phyloP scores from a whole-genome alignment of 2,113 vertebrate species.

The Lasiurus cinereus region DNA sequence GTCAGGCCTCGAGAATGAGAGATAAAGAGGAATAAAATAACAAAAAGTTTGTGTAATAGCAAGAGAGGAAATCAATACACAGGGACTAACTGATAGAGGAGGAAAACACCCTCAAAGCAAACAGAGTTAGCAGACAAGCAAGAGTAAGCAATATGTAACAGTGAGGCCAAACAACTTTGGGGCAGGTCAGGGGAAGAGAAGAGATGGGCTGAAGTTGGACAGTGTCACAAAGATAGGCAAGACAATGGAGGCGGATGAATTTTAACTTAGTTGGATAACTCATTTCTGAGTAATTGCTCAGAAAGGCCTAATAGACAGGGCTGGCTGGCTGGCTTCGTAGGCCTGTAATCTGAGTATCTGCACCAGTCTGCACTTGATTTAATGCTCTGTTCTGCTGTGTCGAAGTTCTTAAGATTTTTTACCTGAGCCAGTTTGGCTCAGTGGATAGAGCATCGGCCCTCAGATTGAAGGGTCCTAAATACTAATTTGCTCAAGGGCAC shows the following conservation, averaged over 20 bases:
- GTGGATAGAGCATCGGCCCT: too few relatives aligned
- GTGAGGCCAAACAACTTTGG: neutral
- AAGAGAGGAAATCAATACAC: neutral
- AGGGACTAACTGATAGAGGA: neutral
- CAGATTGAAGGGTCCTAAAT: too few relatives aligned
- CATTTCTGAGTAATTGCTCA: neutral
- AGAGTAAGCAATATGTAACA: neutral
- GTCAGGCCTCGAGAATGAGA: neutral
- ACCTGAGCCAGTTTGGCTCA: too few relatives aligned
- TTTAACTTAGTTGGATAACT: neutral
- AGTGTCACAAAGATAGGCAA: neutral
- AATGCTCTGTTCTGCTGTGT: neutral
- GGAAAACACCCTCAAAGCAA: neutral
- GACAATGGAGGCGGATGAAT: neutral
- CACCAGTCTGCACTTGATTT: neutral
- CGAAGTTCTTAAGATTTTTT: constrained; percentile 15
- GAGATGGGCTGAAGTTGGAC: neutral
- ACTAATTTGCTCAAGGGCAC: too few relatives aligned
- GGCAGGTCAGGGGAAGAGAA: neutral
- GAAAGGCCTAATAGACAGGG: neutral
- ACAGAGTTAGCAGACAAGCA: neutral
- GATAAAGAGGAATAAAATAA: neutral
- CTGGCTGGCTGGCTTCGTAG: neutral
- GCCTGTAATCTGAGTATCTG: neutral
- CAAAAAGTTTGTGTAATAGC: neutral